phyloP scores from a whole-genome alignment of 2,113 vertebrate species.

The Lepidiolamprologus cunningtoni region DNA sequence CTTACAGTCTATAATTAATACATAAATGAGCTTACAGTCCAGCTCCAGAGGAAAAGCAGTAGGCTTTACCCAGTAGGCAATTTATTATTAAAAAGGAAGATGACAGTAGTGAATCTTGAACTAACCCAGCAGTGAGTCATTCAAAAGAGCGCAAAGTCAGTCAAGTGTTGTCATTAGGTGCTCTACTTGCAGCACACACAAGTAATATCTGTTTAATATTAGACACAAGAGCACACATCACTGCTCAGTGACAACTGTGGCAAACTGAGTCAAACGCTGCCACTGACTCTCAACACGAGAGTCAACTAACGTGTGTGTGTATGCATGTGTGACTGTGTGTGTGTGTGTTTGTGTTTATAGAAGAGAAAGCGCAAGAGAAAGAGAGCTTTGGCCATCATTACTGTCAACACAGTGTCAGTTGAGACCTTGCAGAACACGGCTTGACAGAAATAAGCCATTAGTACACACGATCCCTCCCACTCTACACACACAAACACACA shows the following conservation, averaged over 20 bases:
- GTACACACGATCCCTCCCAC: background rate
- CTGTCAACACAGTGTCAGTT: conserved; percentile 26
- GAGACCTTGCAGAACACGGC: conserved; percentile 9
- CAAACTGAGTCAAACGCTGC: background rate
- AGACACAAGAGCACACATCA: background rate
- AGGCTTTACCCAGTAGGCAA: background rate
- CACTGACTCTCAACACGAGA: background rate
- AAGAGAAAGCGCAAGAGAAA: background rate
- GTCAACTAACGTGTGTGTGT: background rate
- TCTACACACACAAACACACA: background rate
- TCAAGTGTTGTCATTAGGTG: background rate
- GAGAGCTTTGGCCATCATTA: background rate
- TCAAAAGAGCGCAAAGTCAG: background rate
- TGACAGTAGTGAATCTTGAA: background rate
- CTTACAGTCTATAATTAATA: background rate
- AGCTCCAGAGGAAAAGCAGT: background rate
- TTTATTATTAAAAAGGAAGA: background rate
- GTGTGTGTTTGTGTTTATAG: background rate
- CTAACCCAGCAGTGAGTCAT: background rate
- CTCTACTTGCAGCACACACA: background rate
- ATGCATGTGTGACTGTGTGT: background rate
- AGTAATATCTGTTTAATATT: conserved; percentile 1
- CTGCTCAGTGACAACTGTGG: background rate
- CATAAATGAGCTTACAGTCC: background rate
- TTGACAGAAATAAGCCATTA: background rate